phyloP scores from a whole-genome alignment of 2,797 vertebrate genomes.

The Cetoscarus ocellatus region DNA sequence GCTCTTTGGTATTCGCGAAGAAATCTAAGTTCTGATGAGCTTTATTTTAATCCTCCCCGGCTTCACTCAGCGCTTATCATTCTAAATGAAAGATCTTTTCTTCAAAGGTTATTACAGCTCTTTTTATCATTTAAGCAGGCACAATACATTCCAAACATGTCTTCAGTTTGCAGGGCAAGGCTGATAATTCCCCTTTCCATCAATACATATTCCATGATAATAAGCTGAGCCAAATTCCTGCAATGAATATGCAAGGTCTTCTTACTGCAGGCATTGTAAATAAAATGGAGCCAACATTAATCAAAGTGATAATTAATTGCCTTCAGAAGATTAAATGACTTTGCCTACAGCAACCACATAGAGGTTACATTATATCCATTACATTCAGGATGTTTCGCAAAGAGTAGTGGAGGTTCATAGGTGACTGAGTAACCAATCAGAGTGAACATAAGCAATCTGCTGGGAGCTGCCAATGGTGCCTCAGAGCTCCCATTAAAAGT shows the following conservation, averaged over 20 bases:
- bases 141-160: slow-evolving; percentile 42
- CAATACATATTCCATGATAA: slow-evolving; percentile 84
- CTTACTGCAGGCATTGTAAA: slow-evolving; percentile 83
- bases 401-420: slow-evolving; percentile 16
- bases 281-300: slow-evolving; percentile 85
- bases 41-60: slow-evolving; percentile 36
- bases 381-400: slow-evolving; percentile 53
- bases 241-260: slow-evolving; percentile 77
- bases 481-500: neutral
- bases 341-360: slow-evolving; percentile 67
- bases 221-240: slow-evolving; percentile 82
- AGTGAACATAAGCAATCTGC: slow-evolving; percentile 17
- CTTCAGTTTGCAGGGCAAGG: slow-evolving; percentile 70
- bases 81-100: slow-evolving; percentile 20
- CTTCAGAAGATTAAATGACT: slow-evolving; percentile 73
- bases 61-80: slow-evolving; percentile 19
- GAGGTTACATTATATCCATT: slow-evolving; percentile 66
- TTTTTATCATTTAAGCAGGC: slow-evolving; percentile 36
- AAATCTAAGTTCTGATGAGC: slow-evolving; percentile 34
- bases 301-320: slow-evolving; percentile 79
- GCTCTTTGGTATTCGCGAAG: slow-evolving; percentile 15
- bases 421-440: slow-evolving; percentile 36
- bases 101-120: slow-evolving; percentile 39
- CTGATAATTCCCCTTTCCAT: slow-evolving; percentile 80
- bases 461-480: neutral